Evolutionary conservation across 2,888 invertebrate species (phyloP), one percentile per base, ranked within the genome.

Genomic region (Teleiodes luculella): DNA sequence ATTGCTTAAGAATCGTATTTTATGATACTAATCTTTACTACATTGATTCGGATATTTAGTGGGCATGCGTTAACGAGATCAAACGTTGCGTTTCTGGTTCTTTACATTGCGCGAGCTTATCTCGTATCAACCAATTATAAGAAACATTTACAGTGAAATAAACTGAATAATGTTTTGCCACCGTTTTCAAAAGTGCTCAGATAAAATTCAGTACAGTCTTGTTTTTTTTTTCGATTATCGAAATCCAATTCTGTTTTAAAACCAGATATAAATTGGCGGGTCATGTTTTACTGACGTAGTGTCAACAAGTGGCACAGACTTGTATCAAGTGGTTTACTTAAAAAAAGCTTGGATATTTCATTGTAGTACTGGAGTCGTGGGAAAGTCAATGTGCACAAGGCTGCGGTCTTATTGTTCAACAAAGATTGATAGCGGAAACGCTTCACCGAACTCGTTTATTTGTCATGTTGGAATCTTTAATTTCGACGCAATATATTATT

Each of bases 401-500:
- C 62, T 54, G 58, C 66, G 68, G 67, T 66, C 65, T 69, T 70
- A 79, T 80, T 82, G 79, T 83, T 76, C 66, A 65, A 62, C 59
- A 64, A 71, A 79, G 83, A 86, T 87, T 80, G 74, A 85, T 84
- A 74, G 84, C 84, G 87, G 88, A 87, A 85, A 75, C 72, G 57
- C 66, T 64, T 69, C 39, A 16, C 24, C 71, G 63, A 72, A 72
- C 72, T 73, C 66, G 64, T 78, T 76, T 78, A 80, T 81, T 80
- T 67, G 74, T 76, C 78, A 82, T 82, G 53, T 56, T 37, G 55
- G 58, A 66, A 64, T 63, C 59, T 63, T 66, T 60, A 60, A 63
- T 60, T 54, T 55, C 54, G 47, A 57, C 63, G 59, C 57, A 54
- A 59, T 37, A 31, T 60, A 52, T 63, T 65, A 60, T 50, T 61